Conservation (phyloP, 2,797 vertebrate species). For the Nasua narica region DNA sequence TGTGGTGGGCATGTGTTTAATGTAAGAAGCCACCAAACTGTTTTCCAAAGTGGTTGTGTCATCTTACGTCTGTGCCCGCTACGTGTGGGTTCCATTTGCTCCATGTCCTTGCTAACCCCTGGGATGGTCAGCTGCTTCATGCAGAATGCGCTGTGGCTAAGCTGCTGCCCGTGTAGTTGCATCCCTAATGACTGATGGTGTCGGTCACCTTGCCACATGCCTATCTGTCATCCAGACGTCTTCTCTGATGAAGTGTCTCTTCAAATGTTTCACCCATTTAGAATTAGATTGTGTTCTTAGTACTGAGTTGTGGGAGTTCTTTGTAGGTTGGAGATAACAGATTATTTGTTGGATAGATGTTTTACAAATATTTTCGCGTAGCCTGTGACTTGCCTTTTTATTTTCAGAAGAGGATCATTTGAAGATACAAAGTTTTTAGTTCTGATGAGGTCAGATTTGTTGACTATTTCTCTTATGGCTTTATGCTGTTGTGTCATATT, state of each 20-base stretch:
- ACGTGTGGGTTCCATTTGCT: not conserved
- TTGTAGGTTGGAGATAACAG: not conserved
- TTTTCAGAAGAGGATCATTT: not conserved
- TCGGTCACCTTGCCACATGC: not conserved
- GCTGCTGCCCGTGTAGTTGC: not conserved
- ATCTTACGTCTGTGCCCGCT: not conserved
- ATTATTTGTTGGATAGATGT: not conserved
- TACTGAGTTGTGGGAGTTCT: not conserved
- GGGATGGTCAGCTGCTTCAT: not conserved
- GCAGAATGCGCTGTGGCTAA: not conserved
- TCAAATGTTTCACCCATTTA: not conserved
- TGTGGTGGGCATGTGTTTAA: not conserved
- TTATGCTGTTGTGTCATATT: not conserved
- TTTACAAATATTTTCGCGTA: not conserved
- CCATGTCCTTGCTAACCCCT: not conserved
- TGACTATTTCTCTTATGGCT: not conserved
- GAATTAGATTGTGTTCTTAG: not conserved
- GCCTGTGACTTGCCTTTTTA: not conserved
- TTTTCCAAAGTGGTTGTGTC: not conserved
- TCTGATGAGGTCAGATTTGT: not conserved
- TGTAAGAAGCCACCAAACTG: not conserved
- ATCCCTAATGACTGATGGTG: not conserved
- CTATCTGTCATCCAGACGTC: not conserved
- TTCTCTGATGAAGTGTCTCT: not conserved
- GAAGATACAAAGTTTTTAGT: not conserved